These are phyloP conservation scores for Girardinichthys multiradiatus DNA, from an alignment of 2,113 vertebrate genomes.

Conservation along the genomic window DNA sequence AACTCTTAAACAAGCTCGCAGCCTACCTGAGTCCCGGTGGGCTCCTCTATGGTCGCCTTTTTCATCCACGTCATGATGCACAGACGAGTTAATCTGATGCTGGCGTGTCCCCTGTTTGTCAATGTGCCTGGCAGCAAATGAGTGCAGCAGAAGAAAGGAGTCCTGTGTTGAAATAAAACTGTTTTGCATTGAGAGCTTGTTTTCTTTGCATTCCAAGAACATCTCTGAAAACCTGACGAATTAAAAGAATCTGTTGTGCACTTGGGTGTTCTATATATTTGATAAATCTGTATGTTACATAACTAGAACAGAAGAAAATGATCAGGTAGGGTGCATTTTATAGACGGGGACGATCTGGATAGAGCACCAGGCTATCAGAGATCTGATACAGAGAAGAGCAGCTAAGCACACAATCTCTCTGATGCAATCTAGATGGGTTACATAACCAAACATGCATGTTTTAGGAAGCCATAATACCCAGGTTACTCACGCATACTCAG, in stretches of 20 bases:
- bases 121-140: constrained; percentile 69
- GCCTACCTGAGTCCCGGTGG: constrained; percentile 50
- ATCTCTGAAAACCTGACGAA: neutral
- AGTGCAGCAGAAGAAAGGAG: constrained; percentile 63
- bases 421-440: no score
- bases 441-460: no score
- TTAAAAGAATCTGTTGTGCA: neutral
- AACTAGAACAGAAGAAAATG: no score
- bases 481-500: neutral
- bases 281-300: no score
- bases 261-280: no score
- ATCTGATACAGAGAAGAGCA: no score
- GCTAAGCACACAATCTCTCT: no score
- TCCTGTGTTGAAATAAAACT: constrained; percentile 85
- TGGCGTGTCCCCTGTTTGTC: constrained; percentile 64
- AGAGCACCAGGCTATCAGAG: no score
- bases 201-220: constrained; percentile 11
- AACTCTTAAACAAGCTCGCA: constrained; percentile 63
- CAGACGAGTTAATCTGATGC: constrained; percentile 59
- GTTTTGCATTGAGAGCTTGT: constrained; percentile 76
- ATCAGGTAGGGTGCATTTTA: no score
- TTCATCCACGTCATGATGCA: constrained; percentile 52
- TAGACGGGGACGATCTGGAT: no score
- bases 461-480: neutral
- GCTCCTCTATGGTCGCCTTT: constrained; percentile 45